phyloP scores from a whole-genome alignment of 2,888 invertebrate species.

The Acholoe squamosa region DNA sequence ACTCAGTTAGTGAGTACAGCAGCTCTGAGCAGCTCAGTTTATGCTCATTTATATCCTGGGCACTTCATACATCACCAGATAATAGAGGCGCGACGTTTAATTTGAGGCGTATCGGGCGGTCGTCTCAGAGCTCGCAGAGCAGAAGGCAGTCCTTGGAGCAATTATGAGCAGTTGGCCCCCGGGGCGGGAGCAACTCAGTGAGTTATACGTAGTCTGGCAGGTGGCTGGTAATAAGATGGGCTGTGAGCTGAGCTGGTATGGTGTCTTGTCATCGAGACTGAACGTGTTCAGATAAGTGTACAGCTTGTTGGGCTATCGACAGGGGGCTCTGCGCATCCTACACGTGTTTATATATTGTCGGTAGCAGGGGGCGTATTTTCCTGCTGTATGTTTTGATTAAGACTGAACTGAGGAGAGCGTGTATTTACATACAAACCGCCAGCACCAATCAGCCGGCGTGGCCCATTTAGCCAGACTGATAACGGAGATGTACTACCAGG shows the following conservation, averaged over 20 bases:
- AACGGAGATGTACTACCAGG: too few relatives aligned
- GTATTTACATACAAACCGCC: constrained; percentile 12
- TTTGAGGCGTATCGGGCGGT: constrained; percentile 43
- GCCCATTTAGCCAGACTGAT: too few relatives aligned
- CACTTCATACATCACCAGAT: constrained; percentile 57
- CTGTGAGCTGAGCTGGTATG: not conserved
- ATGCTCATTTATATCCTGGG: constrained; percentile 20
- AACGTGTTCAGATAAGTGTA: not conserved
- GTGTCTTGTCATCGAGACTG: constrained; percentile 20
- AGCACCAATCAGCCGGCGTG: not conserved
- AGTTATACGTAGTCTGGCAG: constrained; percentile 21
- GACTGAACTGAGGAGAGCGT: too few relatives aligned
- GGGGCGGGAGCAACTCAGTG: not conserved
- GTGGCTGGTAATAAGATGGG: not conserved
- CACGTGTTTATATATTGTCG: not conserved
- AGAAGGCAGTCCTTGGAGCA: constrained; percentile 52
- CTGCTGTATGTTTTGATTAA: not conserved
- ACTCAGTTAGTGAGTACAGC: not conserved
- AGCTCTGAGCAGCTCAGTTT: constrained; percentile 17
- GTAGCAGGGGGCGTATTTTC: not conserved
- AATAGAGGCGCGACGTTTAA: constrained; percentile 55
- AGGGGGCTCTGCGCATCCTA: not conserved
- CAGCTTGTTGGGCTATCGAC: not conserved
- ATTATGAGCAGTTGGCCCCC: constrained; percentile 30
- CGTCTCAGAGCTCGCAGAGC: constrained; percentile 1